phyloP scores from a whole-genome alignment of 2,113 vertebrate genomes.

The Casuarius casuarius region DNA sequence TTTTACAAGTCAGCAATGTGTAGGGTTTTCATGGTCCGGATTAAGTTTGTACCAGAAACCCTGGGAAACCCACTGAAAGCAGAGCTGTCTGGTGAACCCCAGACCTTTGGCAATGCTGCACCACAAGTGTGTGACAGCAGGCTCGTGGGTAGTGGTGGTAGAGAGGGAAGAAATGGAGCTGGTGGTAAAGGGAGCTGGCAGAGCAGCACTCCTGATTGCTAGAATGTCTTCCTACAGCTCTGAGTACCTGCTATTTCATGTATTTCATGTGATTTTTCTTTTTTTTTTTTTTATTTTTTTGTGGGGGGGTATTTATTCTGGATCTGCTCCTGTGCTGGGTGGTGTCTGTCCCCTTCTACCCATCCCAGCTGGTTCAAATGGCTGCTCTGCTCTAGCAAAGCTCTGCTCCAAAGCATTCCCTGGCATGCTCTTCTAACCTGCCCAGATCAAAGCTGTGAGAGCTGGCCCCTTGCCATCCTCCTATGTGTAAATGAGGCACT shows the following conservation, averaged over 20 bases:
- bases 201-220: neutral
- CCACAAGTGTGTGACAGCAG: fast-evolving
- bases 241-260: constrained; percentile 11
- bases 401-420: neutral
- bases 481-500: constrained; percentile 31
- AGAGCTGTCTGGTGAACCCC: neutral
- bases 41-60: neutral
- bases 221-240: neutral
- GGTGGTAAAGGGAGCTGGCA: neutral
- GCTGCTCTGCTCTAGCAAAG: neutral
- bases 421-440: constrained; percentile 12
- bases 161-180: neutral
- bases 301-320: neutral
- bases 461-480: neutral
- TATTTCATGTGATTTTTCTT: fast-evolving
- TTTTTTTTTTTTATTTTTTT: neutral
- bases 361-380: neutral
- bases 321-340: neutral
- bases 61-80: neutral
- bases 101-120: neutral
- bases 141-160: neutral
- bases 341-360: neutral
- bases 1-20: neutral
- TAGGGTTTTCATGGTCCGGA: neutral
- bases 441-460: constrained; percentile 10